These are phyloP conservation scores for Brachypterus glaber DNA, from an alignment of 2,888 invertebrate species.

Conservation along the genomic window DNA sequence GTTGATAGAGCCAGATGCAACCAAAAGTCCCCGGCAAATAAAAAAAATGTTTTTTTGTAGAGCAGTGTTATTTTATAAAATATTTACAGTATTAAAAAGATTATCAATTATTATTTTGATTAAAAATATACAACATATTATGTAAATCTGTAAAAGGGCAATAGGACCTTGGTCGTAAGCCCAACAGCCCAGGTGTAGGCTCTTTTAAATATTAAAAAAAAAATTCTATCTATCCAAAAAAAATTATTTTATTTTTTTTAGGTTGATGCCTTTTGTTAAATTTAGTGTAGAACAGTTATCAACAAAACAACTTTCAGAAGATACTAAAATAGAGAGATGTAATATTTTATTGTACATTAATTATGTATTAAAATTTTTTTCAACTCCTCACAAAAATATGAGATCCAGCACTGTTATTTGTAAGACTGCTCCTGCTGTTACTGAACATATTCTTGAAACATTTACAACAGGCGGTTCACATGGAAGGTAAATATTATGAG, in stretches of 20 bases:
- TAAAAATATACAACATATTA: too few species aligned
- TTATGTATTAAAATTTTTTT: slow-evolving; percentile 31
- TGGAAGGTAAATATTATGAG: too few species aligned
- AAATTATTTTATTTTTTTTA: slow-evolving; percentile 18
- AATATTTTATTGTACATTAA: slow-evolving; percentile 33
- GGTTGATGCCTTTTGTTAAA: slow-evolving; percentile 23
- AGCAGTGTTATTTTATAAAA: too few species aligned
- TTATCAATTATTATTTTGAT: too few species aligned
- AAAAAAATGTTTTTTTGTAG: too few species aligned
- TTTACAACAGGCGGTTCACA: too few species aligned
- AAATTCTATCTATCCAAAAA: slow-evolving; percentile 2
- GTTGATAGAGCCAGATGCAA: too few species aligned
- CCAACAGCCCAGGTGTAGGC: too few species aligned
- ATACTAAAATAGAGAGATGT: slow-evolving; percentile 24
- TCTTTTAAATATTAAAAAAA: not conserved
- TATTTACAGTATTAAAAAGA: too few species aligned
- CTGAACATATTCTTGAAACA: slow-evolving; percentile 30
- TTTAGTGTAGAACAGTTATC: slow-evolving; percentile 22
- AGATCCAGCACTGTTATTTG: slow-evolving; percentile 28
- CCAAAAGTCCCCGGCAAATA: too few species aligned
- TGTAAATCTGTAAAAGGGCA: too few species aligned
- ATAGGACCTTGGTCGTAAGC: too few species aligned
- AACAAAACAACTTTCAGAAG: slow-evolving; percentile 13
- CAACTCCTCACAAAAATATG: slow-evolving; percentile 25
- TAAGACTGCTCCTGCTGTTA: slow-evolving; percentile 29